phyloP scores from a whole-genome alignment of 2,113 vertebrate species.

The Trematomus loennbergii region DNA sequence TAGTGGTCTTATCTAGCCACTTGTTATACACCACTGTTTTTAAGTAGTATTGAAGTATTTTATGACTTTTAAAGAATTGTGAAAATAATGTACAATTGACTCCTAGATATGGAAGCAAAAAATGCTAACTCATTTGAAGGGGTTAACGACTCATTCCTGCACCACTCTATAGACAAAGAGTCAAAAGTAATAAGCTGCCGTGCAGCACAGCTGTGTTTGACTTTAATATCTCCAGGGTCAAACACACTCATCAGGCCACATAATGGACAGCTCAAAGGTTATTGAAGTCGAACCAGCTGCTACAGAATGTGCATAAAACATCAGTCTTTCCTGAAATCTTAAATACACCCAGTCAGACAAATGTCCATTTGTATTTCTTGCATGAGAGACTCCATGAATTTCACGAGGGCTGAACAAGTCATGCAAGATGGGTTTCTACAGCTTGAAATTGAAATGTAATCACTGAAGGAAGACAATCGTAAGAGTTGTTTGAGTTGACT shows the following conservation, averaged over 20 bases:
- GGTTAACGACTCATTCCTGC: no score
- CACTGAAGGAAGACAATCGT: background rate
- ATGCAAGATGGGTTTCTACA: background rate
- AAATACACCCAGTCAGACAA: conserved; percentile 18
- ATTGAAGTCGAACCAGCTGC: conserved; percentile 8
- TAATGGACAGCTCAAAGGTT: conserved; percentile 1
- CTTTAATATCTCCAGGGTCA: conserved; percentile 3
- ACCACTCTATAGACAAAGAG: no score
- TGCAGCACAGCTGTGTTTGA: background rate
- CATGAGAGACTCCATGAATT: conserved; percentile 19
- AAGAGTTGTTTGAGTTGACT: background rate
- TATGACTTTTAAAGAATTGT: no score
- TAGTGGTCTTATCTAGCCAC: no score
- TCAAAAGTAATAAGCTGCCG: background rate
- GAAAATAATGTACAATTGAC: no score
- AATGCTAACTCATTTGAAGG: no score
- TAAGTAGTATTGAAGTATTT: no score
- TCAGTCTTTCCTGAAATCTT: conserved; percentile 4
- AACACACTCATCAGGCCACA: background rate
- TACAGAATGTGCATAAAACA: conserved; percentile 3
- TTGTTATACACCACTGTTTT: no score
- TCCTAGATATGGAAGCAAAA: no score
- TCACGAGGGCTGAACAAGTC: conserved; percentile 9
- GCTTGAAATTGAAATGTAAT: background rate
- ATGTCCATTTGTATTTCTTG: conserved; percentile 9